Evolutionary conservation across 2,113 vertebrate genomes (phyloP), one percentile per base, ranked within the genome.

Genomic region (Leiothrix lutea): DNA sequence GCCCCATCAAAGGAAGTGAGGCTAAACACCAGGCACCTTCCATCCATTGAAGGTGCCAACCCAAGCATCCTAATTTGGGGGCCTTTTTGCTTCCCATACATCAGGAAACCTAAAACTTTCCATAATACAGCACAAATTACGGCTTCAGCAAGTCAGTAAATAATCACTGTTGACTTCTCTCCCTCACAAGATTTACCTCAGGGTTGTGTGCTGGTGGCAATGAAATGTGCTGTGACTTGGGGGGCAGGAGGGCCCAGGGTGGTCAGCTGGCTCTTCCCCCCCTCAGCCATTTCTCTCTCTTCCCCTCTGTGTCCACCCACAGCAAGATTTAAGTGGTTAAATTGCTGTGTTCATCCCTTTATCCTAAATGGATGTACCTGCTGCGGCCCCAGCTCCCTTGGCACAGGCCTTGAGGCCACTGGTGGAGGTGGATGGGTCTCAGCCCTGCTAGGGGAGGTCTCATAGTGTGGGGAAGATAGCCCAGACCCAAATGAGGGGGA

Each of bases 241-340:
- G 36, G 36, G 35, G 5, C 16, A 26, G 51, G 28, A 61, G 28
- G 24, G 14, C 1, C 2, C 5, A 24, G 12, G 12, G 19, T 1
- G 7, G 9, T 38, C 35, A 7, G 12, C 21, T 2, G 9, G 35
- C 15, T 87, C 38, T 44, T 69, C 5, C 20, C 8, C 0, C 1
- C 0, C 5, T 47, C 29, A 62, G 13, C 11, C 11, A 2, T 80
- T 69, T 54, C 42, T 2, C 0, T 2, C 0, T 14, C n/a, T 69
- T 84, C 38, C 10, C n/a, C 18, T 9, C n/a, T 1, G 0, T 67
- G 44, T 33, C 35, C 42, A 60, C 48, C 23, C 40, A 80, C 9
- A 64, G 36, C 11, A 31, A 45, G 45, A 40, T 28, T 74, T 56
- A 64, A 56, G 21, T 2, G 11, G 35, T 24, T 42, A 28, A 65